Evolutionary conservation across 2,888 invertebrate genomes (phyloP), one percentile per base, ranked within the genome.

Genomic region (Agriopis aurantiaria): DNA sequence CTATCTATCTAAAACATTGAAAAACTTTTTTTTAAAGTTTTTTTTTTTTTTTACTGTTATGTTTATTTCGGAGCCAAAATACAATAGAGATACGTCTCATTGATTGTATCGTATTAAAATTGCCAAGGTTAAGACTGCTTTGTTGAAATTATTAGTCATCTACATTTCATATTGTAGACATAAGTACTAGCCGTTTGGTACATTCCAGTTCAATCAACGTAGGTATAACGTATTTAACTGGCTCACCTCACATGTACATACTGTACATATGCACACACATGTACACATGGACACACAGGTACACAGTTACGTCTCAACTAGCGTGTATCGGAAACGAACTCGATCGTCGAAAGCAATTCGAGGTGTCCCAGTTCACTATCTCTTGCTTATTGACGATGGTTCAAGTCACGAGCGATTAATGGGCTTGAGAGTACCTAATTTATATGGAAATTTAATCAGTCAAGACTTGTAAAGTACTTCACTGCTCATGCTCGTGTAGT

Each of bases 291-390:
- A 46, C 23, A 23, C 46, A 23, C 46, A 33, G 8, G 46, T 58
- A 45, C n/a, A 56, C 45, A 68, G 56, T 9, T 41, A 53, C 52
- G 17, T 53, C 60, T 61, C 53, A 65, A 62, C 58, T 68, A 65
- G 58, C 72, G 67, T 78, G 77, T 82, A 82, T 82, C 78, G 78
- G 78, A 73, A 77, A 75, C 78, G 77, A 80, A 79, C 75, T 74
- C 79, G 81, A 82, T 78, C 77, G 76, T 78, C 69, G 80, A 77
- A 80, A 80, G 82, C 85, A 83, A 84, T 86, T 85, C 83, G 79
- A 85, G 85, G 83, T 86, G 85, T 82, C 84, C 85, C 75, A 80
- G 82, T 85, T 85, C 79, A 71, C 79, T 85, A 82, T 84, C 82
- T 85, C 80, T 80, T 75, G 77, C 72, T 80, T 80, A 70, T 72